Conservation (phyloP, 2,797 vertebrate genomes). For the Erpetoichthys calabaricus region DNA sequence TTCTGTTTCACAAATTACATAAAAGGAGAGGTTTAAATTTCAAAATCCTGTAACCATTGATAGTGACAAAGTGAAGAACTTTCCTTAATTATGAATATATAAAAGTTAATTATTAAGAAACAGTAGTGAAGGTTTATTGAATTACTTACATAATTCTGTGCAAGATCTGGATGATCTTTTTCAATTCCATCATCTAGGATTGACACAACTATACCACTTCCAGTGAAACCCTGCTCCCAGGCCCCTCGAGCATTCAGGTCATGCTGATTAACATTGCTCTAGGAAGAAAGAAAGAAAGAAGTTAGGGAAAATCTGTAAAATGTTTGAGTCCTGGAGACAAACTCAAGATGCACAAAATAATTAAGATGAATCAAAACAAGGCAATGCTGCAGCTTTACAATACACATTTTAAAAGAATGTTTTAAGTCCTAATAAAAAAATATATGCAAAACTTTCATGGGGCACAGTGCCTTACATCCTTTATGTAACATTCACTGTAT, state of each 20-base stretch:
- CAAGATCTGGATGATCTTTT: slow-evolving; percentile 89
- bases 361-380: not conserved
- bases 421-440: too few relatives aligned
- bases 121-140: not conserved
- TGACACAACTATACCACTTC: slow-evolving; percentile 83
- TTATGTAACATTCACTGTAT: too few relatives aligned
- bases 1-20: too few relatives aligned
- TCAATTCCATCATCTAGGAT: slow-evolving; percentile 96
- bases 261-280: slow-evolving; percentile 71
- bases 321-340: not conserved
- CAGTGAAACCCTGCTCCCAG: slow-evolving; percentile 85
- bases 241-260: slow-evolving; percentile 87
- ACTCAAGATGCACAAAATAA: not conserved
- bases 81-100: too few relatives aligned
- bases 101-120: not conserved
- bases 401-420: too few relatives aligned
- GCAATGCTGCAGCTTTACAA: not conserved
- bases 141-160: slow-evolving; percentile 72
- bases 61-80: too few relatives aligned
- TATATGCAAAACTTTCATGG: too few relatives aligned
- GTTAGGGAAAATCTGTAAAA: slow-evolving; percentile 21
- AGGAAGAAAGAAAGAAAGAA: slow-evolving; percentile 24
- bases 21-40: too few relatives aligned
- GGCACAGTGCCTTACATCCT: too few relatives aligned
- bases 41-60: too few relatives aligned